Percentiles rank a stretch among this genome's conserved stretches.
phyloP scores from a whole-genome alignment of 1,140 invertebrate genomes.

The Monochamus saltuarius region DNA sequence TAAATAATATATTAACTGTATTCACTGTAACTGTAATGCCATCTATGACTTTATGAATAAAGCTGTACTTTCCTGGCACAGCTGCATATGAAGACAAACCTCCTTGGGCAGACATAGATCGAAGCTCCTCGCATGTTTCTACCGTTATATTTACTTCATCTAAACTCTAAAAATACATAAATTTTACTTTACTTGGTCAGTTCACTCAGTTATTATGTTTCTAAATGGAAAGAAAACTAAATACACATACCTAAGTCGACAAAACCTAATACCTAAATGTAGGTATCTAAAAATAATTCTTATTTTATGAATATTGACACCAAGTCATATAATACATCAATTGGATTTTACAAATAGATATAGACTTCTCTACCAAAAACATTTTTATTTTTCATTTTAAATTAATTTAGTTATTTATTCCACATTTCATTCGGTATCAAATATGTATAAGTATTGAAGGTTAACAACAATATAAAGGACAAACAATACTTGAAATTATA shows the following conservation, averaged over 20 bases:
- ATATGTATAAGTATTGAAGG: conserved; percentile 7
- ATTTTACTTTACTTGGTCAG: neutral
- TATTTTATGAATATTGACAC: too few relatives aligned
- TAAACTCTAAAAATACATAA: conserved; percentile 70
- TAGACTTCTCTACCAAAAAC: too few relatives aligned
- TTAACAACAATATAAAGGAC: too few relatives aligned
- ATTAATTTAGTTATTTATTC: too few relatives aligned
- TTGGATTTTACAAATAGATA: too few relatives aligned
- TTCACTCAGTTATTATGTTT: too few relatives aligned
- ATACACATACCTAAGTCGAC: too few relatives aligned
- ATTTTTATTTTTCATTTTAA: too few relatives aligned
- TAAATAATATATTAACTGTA: conserved; percentile 90
- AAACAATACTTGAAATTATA: too few relatives aligned
- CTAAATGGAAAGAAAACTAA: neutral
- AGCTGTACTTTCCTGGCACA: conserved; percentile 65
- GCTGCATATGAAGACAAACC: conserved; percentile 56
- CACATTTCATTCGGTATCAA: neutral
- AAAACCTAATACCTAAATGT: too few relatives aligned
- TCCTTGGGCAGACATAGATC: conserved; percentile 62
- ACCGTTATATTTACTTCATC: conserved; percentile 90
- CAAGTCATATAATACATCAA: too few relatives aligned
- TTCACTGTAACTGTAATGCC: conserved; percentile 96
- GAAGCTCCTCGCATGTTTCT: conserved; percentile 84
- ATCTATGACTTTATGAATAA: conserved; percentile 94
- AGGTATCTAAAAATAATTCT: too few relatives aligned